phyloP scores from a whole-genome alignment of 2,888 invertebrate genomes.

The Drosophila anceps region DNA sequence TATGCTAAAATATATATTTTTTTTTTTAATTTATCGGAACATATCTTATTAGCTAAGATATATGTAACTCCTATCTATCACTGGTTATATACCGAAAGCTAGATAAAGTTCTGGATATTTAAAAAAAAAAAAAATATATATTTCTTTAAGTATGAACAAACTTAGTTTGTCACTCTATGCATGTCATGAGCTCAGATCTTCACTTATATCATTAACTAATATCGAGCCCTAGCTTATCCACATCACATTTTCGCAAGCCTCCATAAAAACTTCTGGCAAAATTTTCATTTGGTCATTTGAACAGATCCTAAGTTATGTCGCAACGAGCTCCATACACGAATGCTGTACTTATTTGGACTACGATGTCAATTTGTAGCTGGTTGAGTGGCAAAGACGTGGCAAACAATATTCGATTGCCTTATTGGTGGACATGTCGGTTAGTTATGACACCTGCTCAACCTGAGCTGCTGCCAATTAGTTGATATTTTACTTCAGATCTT shows the following conservation, averaged over 20 bases:
- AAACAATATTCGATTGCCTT: slow-evolving; percentile 35
- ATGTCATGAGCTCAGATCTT: neutral
- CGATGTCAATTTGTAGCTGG: slow-evolving; percentile 40
- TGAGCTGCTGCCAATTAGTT: slow-evolving; percentile 6
- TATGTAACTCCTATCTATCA: no score
- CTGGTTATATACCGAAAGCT: no score
- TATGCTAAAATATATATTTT: no score
- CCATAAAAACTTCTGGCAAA: neutral
- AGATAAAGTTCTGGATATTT: no score
- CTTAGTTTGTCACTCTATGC: no score
- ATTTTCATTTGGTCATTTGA: neutral
- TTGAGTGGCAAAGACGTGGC: slow-evolving; percentile 10
- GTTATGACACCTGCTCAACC: slow-evolving; percentile 71
- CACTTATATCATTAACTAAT: neutral
- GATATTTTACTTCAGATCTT: slow-evolving; percentile 25
- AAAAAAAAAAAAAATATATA: no score
- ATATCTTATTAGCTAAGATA: no score
- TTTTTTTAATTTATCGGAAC: no score
- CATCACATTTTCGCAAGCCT: neutral
- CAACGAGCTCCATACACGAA: slow-evolving; percentile 15
- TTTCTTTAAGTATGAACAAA: no score
- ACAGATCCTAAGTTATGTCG: slow-evolving; percentile 28
- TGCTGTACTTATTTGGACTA: slow-evolving; percentile 35
- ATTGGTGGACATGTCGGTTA: slow-evolving; percentile 47
- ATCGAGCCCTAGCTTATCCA: neutral